Percentiles rank a stretch among this genome's conserved stretches.
Conservation (phyloP, 2,888 invertebrate species). For the Oscheius sp. region DNA sequence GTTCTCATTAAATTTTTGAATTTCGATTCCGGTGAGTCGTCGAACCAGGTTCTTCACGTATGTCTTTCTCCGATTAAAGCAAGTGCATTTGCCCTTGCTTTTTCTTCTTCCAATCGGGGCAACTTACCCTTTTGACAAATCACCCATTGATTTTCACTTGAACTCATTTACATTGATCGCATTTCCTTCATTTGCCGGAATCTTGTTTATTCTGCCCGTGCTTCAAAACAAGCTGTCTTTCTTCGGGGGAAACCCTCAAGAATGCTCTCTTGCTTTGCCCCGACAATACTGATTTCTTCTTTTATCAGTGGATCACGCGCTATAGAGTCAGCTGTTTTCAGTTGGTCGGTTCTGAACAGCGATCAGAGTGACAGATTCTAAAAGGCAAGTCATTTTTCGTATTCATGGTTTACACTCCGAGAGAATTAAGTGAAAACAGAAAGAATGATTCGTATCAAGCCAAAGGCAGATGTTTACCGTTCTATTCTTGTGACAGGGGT, state of each 20-base stretch:
- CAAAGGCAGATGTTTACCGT: conserved; percentile 1
- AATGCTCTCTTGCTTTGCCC: too few species aligned
- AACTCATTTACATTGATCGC: conserved; percentile 12
- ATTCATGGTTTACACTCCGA: conserved; percentile 5
- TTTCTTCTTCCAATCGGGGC: too few species aligned
- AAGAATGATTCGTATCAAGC: neutral
- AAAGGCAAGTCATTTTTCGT: conserved; percentile 7
- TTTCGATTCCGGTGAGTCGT: too few species aligned
- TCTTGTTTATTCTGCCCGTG: conserved; percentile 6
- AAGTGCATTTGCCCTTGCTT: too few species aligned
- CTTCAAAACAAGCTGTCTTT: neutral
- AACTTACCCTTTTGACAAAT: too few species aligned
- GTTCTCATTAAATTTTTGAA: too few species aligned
- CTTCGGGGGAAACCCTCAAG: neutral
- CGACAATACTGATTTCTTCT: neutral
- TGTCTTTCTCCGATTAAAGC: too few species aligned
- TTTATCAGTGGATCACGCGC: conserved; percentile 24
- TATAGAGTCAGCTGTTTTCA: conserved; percentile 26
- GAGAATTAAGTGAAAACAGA: neutral
- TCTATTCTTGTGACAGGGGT: conserved; percentile 3
- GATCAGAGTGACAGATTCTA: conserved; percentile 5
- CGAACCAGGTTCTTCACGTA: too few species aligned
- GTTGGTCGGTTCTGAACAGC: conserved; percentile 9
- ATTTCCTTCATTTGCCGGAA: neutral
- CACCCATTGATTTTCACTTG: conserved; percentile 6